Evolutionary conservation across 2,888 invertebrate species (phyloP), one percentile per base, ranked within the genome.

Genomic region (Margaritifera margaritifera): DNA sequence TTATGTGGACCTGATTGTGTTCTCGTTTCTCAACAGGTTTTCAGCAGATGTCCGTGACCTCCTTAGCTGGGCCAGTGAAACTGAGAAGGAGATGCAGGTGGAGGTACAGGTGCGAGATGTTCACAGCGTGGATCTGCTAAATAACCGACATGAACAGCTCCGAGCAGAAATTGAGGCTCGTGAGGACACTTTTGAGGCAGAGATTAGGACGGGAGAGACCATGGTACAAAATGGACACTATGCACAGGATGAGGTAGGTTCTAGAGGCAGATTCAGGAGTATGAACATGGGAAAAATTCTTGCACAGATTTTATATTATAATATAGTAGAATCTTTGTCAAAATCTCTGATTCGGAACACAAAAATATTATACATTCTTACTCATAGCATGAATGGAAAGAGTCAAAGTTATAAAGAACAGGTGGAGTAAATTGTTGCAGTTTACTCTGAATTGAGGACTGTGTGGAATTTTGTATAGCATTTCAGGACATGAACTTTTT

Each of bases 161-260:
- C 98, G 98, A 90, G 98, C 99, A 4, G 99, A 99, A 92, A 98
- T 99, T 82, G 99, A 99, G 88, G 96, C 99, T 0, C 93, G 99
- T 83, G 97, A 98, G 89, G 99, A 99, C 89, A 98, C 97, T 91
- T 96, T 99, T 91, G 93, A 95, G 8, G 94, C 95, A 20, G 98
- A 99, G 90, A 94, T 98, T 84, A 94, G 95, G 24, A 93, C 99
- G 31, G 99, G 99, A 95, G 95, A 95, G 80, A 93, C 93, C 22
- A 95, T 99, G 93, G 93, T 97, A 27, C 94, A 94, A 82, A 94
- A 93, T 0, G 94, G 94, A 1, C 98, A 98, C 88, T 95, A 95
- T 89, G 95, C 95, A 6, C 93, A 80, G 20, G 86, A 85, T 56
- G 91, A 91, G 79, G 90, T 90, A 78, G 79, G 53, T 51, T 58